Conservation (phyloP, 1,140 invertebrate species). For the Augochlora pura region DNA sequence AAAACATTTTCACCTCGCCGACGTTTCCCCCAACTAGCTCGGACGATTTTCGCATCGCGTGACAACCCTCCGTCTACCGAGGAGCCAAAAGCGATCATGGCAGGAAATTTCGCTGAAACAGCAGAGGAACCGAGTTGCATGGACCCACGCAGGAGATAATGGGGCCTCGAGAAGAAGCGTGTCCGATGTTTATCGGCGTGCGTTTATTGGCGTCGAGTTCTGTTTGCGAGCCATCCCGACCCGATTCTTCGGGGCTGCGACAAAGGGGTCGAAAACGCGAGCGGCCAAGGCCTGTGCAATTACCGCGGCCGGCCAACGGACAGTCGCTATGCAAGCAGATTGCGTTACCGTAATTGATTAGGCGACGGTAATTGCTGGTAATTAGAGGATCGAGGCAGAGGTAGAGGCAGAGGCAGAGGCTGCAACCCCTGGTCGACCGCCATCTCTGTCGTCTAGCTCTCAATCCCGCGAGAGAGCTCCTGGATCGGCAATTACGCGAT, state of each 20-base stretch:
- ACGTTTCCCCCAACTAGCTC: no score
- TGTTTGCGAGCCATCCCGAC: not conserved
- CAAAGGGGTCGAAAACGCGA: slow-evolving; percentile 34
- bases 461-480: slow-evolving; percentile 31
- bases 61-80: no score
- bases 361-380: slow-evolving; percentile 72
- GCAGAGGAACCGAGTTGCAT: no score
- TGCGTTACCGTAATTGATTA: slow-evolving; percentile 74
- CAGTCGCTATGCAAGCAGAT: slow-evolving; percentile 68
- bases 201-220: not conserved
- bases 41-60: no score
- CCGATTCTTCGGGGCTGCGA: not conserved
- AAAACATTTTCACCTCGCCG: no score
- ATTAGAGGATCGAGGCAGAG: slow-evolving; percentile 66
- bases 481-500: slow-evolving; percentile 41
- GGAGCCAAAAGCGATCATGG: no score
- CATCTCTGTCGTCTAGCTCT: slow-evolving; percentile 27
- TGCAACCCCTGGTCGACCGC: not conserved
- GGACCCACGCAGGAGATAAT: no score
- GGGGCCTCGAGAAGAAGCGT: no score
- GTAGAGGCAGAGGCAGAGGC: slow-evolving; percentile 20
- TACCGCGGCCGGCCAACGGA: slow-evolving; percentile 63
- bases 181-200: not conserved
- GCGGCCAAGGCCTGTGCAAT: slow-evolving; percentile 58
- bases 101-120: no score